Percentiles rank a stretch among this genome's conserved stretches.
Conservation (phyloP, 1,140 invertebrate genomes). For the Drosophila tristis region DNA sequence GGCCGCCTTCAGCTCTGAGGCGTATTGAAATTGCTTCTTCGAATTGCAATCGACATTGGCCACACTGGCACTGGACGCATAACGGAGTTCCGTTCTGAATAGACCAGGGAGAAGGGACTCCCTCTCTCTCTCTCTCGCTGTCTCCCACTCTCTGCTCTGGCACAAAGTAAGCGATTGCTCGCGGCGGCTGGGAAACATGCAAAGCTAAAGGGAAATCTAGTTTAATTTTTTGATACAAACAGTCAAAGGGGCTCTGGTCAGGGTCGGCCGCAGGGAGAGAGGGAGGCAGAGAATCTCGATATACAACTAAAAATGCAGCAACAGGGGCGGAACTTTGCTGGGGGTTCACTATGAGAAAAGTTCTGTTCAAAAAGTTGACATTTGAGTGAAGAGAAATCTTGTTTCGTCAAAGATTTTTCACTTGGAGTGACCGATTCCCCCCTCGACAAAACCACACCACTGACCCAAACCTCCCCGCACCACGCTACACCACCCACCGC, state of each 20-base stretch:
- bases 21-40: conserved; percentile 80
- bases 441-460: conserved; percentile 6
- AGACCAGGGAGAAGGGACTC: conserved; percentile 18
- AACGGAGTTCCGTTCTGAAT: neutral
- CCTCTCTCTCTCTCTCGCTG: neutral
- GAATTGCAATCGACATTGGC: conserved; percentile 69
- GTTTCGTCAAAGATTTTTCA: conserved; percentile 3
- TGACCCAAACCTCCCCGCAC: neutral
- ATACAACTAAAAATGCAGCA: conserved; percentile 10
- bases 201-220: conserved; percentile 81
- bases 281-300: too few relatives aligned
- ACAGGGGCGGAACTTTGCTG: conserved; percentile 17
- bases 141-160: conserved; percentile 15
- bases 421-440: neutral
- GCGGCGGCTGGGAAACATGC: conserved; percentile 66
- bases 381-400: neutral
- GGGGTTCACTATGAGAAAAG: too few relatives aligned
- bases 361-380: conserved; percentile 2
- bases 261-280: neutral
- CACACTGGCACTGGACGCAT: conserved; percentile 46
- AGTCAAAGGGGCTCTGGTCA: conserved; percentile 58
- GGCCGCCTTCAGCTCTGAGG: conserved; percentile 63
- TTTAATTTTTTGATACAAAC: conserved; percentile 80
- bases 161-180: conserved; percentile 70
- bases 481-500: neutral